These are phyloP conservation scores for Smutsia gigantea DNA, from an alignment of 2,797 vertebrate species.

Conservation along the genomic window DNA sequence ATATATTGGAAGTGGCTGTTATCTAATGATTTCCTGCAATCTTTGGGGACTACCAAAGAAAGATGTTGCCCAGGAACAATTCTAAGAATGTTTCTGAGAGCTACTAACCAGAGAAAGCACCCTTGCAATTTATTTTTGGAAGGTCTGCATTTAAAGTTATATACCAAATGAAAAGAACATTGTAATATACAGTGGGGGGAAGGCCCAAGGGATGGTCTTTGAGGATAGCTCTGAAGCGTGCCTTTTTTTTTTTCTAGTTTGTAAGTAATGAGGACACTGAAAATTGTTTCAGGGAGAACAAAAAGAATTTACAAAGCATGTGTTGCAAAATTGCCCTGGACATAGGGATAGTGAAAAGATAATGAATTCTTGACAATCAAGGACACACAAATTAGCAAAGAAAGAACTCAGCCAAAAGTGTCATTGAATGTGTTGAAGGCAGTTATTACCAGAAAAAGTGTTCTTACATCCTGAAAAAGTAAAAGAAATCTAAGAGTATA, in stretches of 20 bases:
- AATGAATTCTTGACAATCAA: constrained; percentile 44
- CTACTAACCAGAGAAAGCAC: background rate
- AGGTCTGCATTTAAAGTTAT: background rate
- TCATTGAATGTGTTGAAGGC: background rate
- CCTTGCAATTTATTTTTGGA: constrained; percentile 10
- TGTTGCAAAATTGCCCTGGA: constrained; percentile 8
- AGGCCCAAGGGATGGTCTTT: background rate
- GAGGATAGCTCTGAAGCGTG: background rate
- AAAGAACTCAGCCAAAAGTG: background rate
- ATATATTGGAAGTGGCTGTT: background rate
- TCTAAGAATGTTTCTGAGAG: background rate
- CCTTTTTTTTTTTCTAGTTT: constrained; percentile 2
- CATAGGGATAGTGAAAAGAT: background rate
- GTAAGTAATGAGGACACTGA: constrained; percentile 33
- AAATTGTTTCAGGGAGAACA: constrained; percentile 33
- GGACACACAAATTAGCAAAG: constrained; percentile 23
- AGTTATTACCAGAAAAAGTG: background rate
- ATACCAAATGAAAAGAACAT: constrained; percentile 42
- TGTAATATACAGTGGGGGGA: background rate
- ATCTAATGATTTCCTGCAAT: background rate
- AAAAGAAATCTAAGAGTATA: constrained; percentile 29
- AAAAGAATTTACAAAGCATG: constrained; percentile 48
- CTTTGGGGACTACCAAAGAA: background rate
- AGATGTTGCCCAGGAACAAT: background rate
- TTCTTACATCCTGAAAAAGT: background rate